Evolutionary conservation across 2,113 vertebrate genomes (phyloP), one percentile per base, ranked within the genome.

Genomic region (Peromyscus maniculatus): DNA sequence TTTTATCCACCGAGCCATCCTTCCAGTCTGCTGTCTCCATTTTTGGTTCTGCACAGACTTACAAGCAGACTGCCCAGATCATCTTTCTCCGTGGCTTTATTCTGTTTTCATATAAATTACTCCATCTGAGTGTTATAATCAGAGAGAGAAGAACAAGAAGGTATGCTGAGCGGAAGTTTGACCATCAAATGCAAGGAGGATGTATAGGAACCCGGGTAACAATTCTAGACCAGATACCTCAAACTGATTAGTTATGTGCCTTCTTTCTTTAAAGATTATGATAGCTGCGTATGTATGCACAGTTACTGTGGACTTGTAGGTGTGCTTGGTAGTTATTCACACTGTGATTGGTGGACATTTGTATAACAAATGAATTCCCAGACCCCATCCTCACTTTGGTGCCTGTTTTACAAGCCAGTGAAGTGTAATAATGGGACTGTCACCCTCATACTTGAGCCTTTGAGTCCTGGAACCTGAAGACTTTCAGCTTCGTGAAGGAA

Each of bases 101-200:
- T 92, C 5, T 75, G 2, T 72, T 92, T 79, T 86, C 46, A 59
- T 16, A 21, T 64, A 82, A 3, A 83, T 11, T 92, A 57, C 24
- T 80, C 28, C 26, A 33, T 93, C 49, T 75, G 64, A 33, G 46
- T 15, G 19, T 36, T 64, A 39, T 84, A 62, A 79, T 13, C 16
- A 55, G 72, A 82, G 46, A 82, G 46, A 71, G 21, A 69, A 39
- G 86, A 90, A 59, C 28, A 75, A 67, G 55, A 87, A 39, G 39
- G 52, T 39, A 52, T 78, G 15, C 8, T 33, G 8, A 93, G 6
- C 21, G 24, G 24, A 43, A 87, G 13, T 71, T 46, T 88, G 59
- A n/a, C 33, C 33, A 24, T 95, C 43, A 86, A 15, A 69, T 95
- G 82, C 89, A 89, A 91, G 49, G 94, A 94, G 26, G n/a, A 52